phyloP scores from a whole-genome alignment of 2,113 vertebrate species.

The Nothoprocta pentlandii region DNA sequence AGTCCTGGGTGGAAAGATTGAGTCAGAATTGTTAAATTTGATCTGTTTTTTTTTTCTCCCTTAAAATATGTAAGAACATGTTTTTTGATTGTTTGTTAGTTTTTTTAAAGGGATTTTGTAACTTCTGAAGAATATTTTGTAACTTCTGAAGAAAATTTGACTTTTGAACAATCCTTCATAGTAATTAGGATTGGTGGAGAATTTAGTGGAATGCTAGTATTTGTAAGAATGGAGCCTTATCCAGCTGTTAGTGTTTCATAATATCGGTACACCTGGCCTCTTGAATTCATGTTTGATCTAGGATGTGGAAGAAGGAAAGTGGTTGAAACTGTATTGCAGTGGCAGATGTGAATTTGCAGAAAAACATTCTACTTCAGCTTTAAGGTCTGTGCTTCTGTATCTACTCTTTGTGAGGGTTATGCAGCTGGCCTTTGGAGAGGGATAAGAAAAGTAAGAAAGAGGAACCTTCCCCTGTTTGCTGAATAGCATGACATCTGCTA shows the following conservation, averaged over 20 bases:
- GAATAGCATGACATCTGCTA: neutral
- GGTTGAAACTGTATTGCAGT: neutral
- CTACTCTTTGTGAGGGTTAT: neutral
- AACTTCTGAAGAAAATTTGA: neutral
- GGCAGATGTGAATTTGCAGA: neutral
- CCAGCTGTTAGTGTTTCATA: neutral
- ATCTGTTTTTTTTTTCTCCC: too few relatives aligned
- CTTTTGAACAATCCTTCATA: neutral
- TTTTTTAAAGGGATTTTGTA: neutral
- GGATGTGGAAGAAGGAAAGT: neutral
- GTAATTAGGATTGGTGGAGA: neutral
- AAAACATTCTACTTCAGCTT: neutral
- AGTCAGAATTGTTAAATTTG: neutral
- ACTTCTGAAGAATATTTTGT: neutral
- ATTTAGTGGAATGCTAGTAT: neutral
- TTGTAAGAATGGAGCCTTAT: neutral
- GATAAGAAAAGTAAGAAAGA: neutral
- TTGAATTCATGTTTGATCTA: neutral
- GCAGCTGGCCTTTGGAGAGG: neutral
- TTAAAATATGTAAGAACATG: rapidly evolving
- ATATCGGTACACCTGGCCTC: neutral
- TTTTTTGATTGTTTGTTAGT: neutral
- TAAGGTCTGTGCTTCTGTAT: neutral
- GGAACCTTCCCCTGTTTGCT: neutral
- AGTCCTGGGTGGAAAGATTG: neutral